Evolutionary conservation across 2,797 vertebrate genomes (phyloP).

Genomic region (Scolopax bukidnonensis): DNA sequence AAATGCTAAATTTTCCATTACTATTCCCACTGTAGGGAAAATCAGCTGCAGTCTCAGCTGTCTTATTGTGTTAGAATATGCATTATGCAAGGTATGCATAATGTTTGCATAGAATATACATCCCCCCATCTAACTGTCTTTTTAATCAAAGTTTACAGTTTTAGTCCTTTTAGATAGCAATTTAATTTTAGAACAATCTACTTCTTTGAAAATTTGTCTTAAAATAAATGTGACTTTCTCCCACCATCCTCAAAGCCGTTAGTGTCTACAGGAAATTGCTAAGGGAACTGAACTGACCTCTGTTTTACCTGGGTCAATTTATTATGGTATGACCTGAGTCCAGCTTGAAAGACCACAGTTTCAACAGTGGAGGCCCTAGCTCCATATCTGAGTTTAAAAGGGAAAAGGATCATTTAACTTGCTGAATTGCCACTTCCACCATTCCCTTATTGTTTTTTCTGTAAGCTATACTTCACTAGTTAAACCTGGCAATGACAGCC

Average conservation of each 20-base stretch:
- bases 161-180: neutral
- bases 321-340: neutral
- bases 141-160: neutral
- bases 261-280: neutral
- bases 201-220: neutral
- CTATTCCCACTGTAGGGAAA: neutral
- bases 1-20: neutral
- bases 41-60: neutral
- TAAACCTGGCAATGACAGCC: slow-evolving; percentile 33
- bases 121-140: neutral
- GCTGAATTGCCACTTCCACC: neutral
- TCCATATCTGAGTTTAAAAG: neutral
- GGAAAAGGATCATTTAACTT: neutral
- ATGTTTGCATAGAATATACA: neutral
- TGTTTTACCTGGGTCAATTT: neutral
- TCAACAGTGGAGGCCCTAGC: neutral
- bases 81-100: neutral
- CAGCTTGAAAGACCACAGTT: neutral
- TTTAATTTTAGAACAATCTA: neutral
- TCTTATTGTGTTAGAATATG: neutral
- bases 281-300: neutral
- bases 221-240: neutral
- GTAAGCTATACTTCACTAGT: neutral
- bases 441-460: neutral
- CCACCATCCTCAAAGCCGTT: neutral